Evolutionary conservation across 2,113 vertebrate genomes (phyloP), one percentile per base, ranked within the genome.

Genomic region (Pelecanoides urinatrix): DNA sequence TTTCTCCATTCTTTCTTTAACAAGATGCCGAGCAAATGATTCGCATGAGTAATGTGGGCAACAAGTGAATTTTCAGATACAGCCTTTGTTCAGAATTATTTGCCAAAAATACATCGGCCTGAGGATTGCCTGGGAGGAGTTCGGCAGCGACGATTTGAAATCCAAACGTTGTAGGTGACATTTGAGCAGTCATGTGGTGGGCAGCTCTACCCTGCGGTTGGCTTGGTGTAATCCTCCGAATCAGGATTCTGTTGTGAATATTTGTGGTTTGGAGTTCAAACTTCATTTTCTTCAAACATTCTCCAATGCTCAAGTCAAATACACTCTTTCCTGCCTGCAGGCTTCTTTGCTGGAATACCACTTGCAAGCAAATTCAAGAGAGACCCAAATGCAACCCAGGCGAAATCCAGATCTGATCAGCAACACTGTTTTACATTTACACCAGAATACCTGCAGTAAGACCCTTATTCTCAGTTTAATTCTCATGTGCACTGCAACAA

Each of bases 241-340:
- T 45, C 56, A 56, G 65, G 82, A 63, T 23, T 86, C 79, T 91
- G 80, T 72, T 94, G 79, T 90, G 86, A 81, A 90, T 94, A 68
- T 58, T 96, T 94, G 95, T 72, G 94, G 96, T 77, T 71, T 88
- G 76, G 52, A 86, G 79, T 68, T 95, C 92, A 88, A 91, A 81
- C 68, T 93, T 88, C 72, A 65, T 90, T 91, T 93, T 95, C 90
- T 91, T 94, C 92, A 89, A 96, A 47, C 40, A 3, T 67, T 86
- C 72, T 52, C 56, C 36, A 70, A 27, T 2, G 4, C 36, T 44
- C 6, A 1, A 89, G 80, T 25, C 38, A 32, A 75, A 86, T 4
- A 6, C 59, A 63, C 72, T 83, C 85, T 77, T 93, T 80, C 29
- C 63, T 92, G 78, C 82, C 96, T 62, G 45, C 62, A 85, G 84